phyloP scores from a whole-genome alignment of 1,140 invertebrate species.

The Neoseiulus cucumeris region DNA sequence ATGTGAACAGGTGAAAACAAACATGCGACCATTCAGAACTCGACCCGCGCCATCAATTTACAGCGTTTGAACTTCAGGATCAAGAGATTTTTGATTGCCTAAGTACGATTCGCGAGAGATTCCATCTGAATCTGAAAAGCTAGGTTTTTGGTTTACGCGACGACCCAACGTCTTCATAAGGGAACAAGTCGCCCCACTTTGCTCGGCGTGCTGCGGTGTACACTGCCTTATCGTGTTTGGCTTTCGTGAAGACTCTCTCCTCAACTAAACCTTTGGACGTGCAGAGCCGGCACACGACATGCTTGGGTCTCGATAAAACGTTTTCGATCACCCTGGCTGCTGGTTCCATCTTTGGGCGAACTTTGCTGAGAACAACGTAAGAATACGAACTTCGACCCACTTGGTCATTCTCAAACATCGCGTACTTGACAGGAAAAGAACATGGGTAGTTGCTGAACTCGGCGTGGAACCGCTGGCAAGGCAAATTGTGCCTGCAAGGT shows the following conservation, averaged over 20 bases:
- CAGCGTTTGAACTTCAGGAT: too few species aligned
- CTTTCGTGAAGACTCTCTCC: constrained; percentile 49
- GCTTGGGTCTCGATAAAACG: constrained; percentile 40
- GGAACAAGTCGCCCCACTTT: neutral
- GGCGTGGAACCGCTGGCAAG: neutral
- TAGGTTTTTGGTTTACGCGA: neutral
- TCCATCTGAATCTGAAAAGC: too few species aligned
- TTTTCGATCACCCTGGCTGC: constrained; percentile 43
- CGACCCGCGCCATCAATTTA: too few species aligned
- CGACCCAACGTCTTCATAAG: neutral
- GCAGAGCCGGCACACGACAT: constrained; percentile 55
- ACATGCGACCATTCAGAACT: too few species aligned
- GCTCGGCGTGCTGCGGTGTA: neutral
- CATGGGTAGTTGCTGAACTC: neutral
- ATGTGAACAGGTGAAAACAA: too few species aligned
- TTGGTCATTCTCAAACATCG: neutral
- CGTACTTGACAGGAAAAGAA: neutral
- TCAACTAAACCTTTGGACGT: constrained; percentile 46
- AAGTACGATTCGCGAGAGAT: too few species aligned
- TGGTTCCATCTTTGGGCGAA: constrained; percentile 23
- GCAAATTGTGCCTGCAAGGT: constrained; percentile 29
- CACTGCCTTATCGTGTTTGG: constrained; percentile 46
- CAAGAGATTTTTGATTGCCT: too few species aligned
- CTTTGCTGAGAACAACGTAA: constrained; percentile 51
- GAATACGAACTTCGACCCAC: constrained; percentile 23